These are phyloP conservation scores for Andrena bucephala DNA, from an alignment of 2,888 invertebrate species.

Conservation along the genomic window DNA sequence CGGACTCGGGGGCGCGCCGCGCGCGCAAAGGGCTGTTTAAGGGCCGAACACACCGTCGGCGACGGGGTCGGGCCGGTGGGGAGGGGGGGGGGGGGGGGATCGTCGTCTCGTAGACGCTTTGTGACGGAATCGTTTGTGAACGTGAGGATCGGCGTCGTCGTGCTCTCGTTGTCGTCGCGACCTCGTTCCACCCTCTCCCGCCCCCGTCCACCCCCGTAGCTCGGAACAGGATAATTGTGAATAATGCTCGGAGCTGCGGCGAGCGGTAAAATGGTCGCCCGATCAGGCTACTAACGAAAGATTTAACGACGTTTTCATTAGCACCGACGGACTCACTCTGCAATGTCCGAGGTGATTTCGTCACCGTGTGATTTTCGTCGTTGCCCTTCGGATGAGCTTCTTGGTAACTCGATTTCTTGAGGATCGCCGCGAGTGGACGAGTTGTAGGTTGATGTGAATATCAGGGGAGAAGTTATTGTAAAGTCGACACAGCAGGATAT, in stretches of 20 bases:
- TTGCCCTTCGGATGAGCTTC: no score
- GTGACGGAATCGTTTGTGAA: slow-evolving; percentile 64
- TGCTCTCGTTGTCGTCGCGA: slow-evolving; percentile 45
- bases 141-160: slow-evolving; percentile 56
- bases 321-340: neutral
- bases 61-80: neutral
- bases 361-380: neutral
- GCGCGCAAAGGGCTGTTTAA: slow-evolving; percentile 61
- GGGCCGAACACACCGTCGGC: slow-evolving; percentile 30
- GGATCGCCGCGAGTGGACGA: no score
- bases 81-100: neutral
- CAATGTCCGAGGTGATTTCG: neutral
- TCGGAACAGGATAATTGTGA: slow-evolving; percentile 64
- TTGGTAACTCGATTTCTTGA: neutral
- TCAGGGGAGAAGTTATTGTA: no score
- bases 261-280: slow-evolving; percentile 46
- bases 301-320: slow-evolving; percentile 58
- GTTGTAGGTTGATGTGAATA: no score
- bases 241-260: slow-evolving; percentile 53
- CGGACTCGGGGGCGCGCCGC: slow-evolving; percentile 35
- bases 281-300: slow-evolving; percentile 61
- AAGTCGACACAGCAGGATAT: no score
- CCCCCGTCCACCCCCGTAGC: slow-evolving; percentile 17
- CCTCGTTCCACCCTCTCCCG: neutral
- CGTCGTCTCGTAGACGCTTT: slow-evolving; percentile 51